phyloP scores from a whole-genome alignment of 2,113 vertebrate species.

The Serinus canaria region DNA sequence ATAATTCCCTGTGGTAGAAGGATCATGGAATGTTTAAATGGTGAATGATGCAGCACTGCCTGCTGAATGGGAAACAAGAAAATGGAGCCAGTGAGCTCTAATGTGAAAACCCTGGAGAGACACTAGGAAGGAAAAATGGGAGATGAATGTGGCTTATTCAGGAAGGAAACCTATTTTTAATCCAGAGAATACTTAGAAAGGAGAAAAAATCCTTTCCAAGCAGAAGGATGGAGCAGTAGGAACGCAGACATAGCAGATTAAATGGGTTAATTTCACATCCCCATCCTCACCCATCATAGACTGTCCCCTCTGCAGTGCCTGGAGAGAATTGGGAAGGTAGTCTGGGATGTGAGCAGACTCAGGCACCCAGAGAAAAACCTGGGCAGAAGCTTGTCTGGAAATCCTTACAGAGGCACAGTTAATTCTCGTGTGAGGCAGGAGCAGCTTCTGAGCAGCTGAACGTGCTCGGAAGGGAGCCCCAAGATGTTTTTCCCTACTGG shows the following conservation, averaged over 20 bases:
- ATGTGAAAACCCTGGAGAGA: neutral
- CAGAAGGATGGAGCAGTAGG: neutral
- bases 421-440: neutral
- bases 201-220: neutral
- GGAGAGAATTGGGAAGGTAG: neutral
- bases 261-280: neutral
- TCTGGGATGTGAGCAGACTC: neutral
- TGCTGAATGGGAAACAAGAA: neutral
- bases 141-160: neutral
- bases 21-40: neutral
- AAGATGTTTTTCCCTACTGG: conserved; percentile 41
- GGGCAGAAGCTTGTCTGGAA: neutral
- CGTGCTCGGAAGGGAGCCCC: neutral
- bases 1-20: neutral
- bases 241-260: neutral
- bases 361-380: neutral
- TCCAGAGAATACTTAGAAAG: neutral
- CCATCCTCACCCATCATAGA: neutral
- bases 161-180: neutral
- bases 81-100: neutral
- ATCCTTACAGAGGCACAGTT: neutral
- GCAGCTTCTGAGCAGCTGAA: neutral
- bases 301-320: neutral
- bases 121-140: neutral
- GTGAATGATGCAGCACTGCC: neutral